A percentile compares a stretch with the other conserved stretches of the same genome.
phyloP scores from a whole-genome alignment of 1,140 invertebrate genomes.

The Trichomalopsis sarcophagae region DNA sequence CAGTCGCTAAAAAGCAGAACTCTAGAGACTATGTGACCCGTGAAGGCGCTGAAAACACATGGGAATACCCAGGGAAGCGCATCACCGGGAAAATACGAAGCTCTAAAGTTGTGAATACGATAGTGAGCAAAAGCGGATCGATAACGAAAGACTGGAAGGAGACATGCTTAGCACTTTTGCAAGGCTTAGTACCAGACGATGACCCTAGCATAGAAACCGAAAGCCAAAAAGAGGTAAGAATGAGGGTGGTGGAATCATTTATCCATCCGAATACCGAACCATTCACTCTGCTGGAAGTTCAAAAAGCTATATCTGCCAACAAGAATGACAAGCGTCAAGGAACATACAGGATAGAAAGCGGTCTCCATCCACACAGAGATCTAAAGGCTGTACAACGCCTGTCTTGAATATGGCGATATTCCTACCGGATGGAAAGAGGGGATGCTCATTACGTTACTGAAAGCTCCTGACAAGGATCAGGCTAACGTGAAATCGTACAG shows the following conservation, averaged over 20 bases:
- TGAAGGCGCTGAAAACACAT: not conserved
- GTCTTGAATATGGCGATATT: no score
- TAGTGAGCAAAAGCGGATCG: not conserved
- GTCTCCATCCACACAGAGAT: no score
- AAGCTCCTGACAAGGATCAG: slow-evolving; percentile 47
- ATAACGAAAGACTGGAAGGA: not conserved
- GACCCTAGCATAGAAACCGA: not conserved
- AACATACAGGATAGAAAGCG: no score
- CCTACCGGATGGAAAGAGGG: no score
- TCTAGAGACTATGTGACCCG: slow-evolving; percentile 8
- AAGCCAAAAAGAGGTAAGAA: not conserved
- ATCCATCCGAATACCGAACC: not conserved
- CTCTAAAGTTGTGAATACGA: not conserved
- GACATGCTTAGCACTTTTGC: not conserved
- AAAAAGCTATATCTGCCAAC: not conserved
- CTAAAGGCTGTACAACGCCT: no score
- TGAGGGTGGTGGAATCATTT: not conserved
- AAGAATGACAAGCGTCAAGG: slow-evolving; percentile 9
- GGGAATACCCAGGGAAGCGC: slow-evolving; percentile 8
- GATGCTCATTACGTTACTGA: slow-evolving; percentile 58
- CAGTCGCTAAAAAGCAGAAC: not conserved
- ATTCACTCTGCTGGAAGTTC: not conserved
- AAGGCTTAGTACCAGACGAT: not conserved
- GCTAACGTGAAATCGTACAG: slow-evolving; percentile 57
- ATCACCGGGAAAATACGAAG: not conserved